phyloP scores from a whole-genome alignment of 2,888 invertebrate genomes.

The Lithophane leautieri region DNA sequence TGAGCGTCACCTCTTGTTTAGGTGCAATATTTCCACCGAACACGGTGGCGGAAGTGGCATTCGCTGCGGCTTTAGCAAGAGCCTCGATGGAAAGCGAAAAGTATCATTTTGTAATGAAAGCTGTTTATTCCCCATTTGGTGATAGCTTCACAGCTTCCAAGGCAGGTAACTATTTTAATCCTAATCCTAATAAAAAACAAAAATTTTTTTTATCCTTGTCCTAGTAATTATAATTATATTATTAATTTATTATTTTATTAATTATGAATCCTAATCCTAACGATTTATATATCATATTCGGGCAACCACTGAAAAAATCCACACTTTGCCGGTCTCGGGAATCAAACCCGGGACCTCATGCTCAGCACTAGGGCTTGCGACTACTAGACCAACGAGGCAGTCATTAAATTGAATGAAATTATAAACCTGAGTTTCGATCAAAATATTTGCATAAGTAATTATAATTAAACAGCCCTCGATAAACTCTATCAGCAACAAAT shows the following conservation, averaged over 20 bases:
- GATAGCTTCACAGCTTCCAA: slow-evolving; percentile 86
- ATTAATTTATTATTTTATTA: too few relatives aligned
- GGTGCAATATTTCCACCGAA: slow-evolving; percentile 86
- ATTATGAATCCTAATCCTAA: too few relatives aligned
- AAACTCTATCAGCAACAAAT: slow-evolving; percentile 27
- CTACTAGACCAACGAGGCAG: too few relatives aligned
- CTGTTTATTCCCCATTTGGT: slow-evolving; percentile 78
- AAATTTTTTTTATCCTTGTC: too few relatives aligned
- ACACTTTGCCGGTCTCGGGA: too few relatives aligned
- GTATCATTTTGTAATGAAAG: slow-evolving; percentile 81
- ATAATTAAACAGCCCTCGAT: slow-evolving; percentile 22
- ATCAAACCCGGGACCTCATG: too few relatives aligned
- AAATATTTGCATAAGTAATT: slow-evolving; percentile 25
- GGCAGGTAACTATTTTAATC: slow-evolving; percentile 75
- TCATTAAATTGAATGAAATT: not conserved
- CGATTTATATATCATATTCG: too few relatives aligned
- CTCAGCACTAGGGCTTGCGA: too few relatives aligned
- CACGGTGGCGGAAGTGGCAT: slow-evolving; percentile 84
- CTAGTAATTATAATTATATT: too few relatives aligned
- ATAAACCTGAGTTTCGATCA: slow-evolving; percentile 1
- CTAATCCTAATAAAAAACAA: too few relatives aligned
- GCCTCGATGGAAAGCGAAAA: slow-evolving; percentile 86
- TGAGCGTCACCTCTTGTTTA: slow-evolving; percentile 54
- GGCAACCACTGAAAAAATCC: too few relatives aligned
- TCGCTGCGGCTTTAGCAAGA: slow-evolving; percentile 81